phyloP scores from a whole-genome alignment of 2,113 vertebrate species.

The Paraplagusia blochii region DNA sequence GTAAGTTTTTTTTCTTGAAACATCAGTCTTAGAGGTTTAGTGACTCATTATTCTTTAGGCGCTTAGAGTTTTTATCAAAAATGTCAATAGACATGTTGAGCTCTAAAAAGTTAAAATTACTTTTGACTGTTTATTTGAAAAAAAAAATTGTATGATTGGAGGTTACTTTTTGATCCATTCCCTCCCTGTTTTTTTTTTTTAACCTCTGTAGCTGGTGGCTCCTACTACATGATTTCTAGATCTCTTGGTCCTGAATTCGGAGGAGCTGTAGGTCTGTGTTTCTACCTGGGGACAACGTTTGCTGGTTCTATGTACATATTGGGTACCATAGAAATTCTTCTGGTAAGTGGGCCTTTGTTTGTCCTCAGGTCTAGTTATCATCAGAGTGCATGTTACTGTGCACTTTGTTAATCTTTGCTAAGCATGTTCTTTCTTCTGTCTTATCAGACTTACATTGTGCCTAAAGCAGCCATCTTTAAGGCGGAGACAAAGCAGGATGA shows the following conservation, averaged over 20 bases:
- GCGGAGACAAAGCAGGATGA: slow-evolving; percentile 66
- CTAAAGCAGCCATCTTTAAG: slow-evolving; percentile 86
- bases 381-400: not conserved
- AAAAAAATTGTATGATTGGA: too few relatives aligned
- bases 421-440: not conserved
- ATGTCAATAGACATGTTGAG: too few relatives aligned
- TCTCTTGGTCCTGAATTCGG: slow-evolving; percentile 82
- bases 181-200: not conserved
- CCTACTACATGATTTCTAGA: slow-evolving; percentile 83
- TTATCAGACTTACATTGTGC: slow-evolving; percentile 89
- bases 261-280: slow-evolving; percentile 80
- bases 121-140: too few relatives aligned
- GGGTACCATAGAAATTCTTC: slow-evolving; percentile 80
- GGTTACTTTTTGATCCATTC: not conserved
- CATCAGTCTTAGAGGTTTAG: too few relatives aligned
- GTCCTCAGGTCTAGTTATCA: not conserved
- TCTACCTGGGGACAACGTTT: slow-evolving; percentile 81
- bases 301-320: slow-evolving; percentile 83
- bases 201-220: slow-evolving; percentile 73
- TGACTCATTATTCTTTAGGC: too few relatives aligned
- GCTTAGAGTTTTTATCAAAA: too few relatives aligned
- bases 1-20: slow-evolving; percentile 57
- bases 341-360: slow-evolving; percentile 61
- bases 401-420: not conserved
- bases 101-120: too few relatives aligned